Conservation (phyloP, 2,113 vertebrate genomes). For the Thinocorus orbignyianus region DNA sequence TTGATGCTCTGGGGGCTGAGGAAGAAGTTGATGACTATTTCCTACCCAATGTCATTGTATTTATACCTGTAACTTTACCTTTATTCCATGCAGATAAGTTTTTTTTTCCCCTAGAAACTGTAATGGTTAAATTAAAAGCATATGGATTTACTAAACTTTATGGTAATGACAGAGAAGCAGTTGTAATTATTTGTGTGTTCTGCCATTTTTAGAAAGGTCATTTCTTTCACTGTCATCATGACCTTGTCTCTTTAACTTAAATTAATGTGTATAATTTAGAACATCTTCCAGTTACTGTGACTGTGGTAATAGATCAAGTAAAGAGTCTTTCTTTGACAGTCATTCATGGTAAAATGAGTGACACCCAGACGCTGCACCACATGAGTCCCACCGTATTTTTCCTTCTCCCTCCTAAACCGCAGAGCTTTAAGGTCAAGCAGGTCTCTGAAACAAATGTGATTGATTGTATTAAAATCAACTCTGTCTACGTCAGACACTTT, state of each 20-base stretch:
- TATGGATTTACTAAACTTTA: background rate
- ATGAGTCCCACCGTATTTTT: background rate
- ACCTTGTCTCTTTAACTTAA: background rate
- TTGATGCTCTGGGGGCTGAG: background rate
- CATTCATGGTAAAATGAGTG: background rate
- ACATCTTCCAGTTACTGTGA: background rate
- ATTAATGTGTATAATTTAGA: background rate
- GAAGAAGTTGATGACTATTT: background rate
- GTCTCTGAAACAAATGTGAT: background rate
- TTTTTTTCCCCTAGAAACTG: background rate
- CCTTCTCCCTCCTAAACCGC: background rate
- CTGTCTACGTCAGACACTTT: background rate
- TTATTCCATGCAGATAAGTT: background rate
- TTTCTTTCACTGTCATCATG: background rate
- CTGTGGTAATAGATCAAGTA: background rate
- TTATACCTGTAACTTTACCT: background rate
- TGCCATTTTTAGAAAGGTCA: background rate
- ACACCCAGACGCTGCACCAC: background rate
- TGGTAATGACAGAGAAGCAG: background rate
- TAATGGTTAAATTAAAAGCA: background rate
- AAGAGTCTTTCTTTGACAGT: background rate
- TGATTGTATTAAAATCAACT: slow-evolving; percentile 14
- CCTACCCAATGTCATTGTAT: background rate
- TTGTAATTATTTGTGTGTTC: background rate
- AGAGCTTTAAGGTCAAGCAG: slow-evolving; percentile 9